Evolutionary conservation across 2,797 vertebrate species (phyloP), one percentile per base, ranked within the genome.

Genomic region (Cynopterus sphinx): DNA sequence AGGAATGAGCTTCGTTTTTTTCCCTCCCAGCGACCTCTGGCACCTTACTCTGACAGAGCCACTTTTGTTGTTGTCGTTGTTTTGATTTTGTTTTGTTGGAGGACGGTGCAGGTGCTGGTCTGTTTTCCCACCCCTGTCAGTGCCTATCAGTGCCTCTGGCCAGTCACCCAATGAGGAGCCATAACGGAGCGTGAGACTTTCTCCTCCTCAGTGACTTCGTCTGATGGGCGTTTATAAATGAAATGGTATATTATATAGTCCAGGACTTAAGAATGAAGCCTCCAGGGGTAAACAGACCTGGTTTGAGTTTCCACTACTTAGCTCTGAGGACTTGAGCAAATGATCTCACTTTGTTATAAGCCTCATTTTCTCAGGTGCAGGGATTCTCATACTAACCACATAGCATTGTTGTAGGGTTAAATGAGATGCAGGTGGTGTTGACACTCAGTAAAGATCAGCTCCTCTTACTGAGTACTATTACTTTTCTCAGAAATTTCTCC

Each of bases 401-500:
- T 16, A 5, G 9, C 26, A 11, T 71, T 16, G 6, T 9, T 49
- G 49, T 13, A 1, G 28, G 36, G 19, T 65, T 21, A 31, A 67
- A 26, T 53, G 43, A 39, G 55, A 19, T 36, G 33, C n/a, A 8
- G n/a, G 9, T 22, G 0, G 19, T 67, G 16, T 57, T 12, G 9
- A 39, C 41, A 24, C 53, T 84, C 33, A 31, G 13, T 31, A 11
- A 61, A 28, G 22, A 67, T 49, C 41, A 46, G 26, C 57, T 24
- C 24, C 16, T 89, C 68, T 67, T 43, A 8, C 3, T 61, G 28
- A 28, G 39, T 24, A 24, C 13, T 16, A 5, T 79, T 83, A 5
- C 46, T 70, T 77, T 79, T 91, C 61, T 55, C 43, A 91, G 71
- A 95, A 90, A 61, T 41, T 16, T 4, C 19, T 28, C 6, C 12